A percentile compares a stretch with the other conserved stretches of the same genome.
Conservation (phyloP, 2,797 vertebrate genomes). For the Periparus ater region DNA sequence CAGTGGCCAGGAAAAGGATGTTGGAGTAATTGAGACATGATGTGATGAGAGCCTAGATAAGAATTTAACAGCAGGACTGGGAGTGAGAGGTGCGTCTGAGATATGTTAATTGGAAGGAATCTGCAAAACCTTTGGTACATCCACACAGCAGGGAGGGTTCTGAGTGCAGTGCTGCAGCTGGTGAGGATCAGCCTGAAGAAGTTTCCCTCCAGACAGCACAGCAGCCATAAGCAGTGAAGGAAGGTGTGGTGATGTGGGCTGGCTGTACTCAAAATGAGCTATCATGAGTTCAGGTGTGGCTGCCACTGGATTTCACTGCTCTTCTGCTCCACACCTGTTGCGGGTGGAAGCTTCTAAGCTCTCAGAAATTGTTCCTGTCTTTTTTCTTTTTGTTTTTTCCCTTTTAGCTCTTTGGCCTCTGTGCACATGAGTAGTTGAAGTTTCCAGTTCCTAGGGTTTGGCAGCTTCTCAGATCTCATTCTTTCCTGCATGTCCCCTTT, state of each 20-base stretch:
- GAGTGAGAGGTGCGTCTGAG: not conserved
- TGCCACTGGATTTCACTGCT: not conserved
- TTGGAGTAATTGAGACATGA: conserved; percentile 57
- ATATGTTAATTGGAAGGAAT: not conserved
- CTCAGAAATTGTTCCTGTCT: not conserved
- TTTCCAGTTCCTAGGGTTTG: not conserved
- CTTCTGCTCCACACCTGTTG: not conserved
- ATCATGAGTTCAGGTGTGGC: not conserved
- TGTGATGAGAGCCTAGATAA: conserved; percentile 29
- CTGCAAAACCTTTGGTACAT: not conserved
- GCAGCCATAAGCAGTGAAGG: not conserved
- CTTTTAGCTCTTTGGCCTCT: not conserved
- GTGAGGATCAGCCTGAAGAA: not conserved
- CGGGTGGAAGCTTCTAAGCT: not conserved
- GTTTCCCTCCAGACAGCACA: not conserved
- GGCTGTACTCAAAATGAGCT: not conserved
- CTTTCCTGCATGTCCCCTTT: not conserved
- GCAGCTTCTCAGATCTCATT: not conserved
- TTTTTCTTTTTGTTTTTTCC: not conserved
- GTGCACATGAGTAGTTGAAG: not conserved
- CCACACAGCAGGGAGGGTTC: not conserved
- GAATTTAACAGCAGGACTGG: not conserved
- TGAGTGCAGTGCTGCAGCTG: not conserved
- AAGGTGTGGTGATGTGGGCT: not conserved
- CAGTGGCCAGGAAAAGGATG: conserved; percentile 20